Evolutionary conservation across 2,888 invertebrate genomes (phyloP).

Genomic region (Campopleginae sp.): DNA sequence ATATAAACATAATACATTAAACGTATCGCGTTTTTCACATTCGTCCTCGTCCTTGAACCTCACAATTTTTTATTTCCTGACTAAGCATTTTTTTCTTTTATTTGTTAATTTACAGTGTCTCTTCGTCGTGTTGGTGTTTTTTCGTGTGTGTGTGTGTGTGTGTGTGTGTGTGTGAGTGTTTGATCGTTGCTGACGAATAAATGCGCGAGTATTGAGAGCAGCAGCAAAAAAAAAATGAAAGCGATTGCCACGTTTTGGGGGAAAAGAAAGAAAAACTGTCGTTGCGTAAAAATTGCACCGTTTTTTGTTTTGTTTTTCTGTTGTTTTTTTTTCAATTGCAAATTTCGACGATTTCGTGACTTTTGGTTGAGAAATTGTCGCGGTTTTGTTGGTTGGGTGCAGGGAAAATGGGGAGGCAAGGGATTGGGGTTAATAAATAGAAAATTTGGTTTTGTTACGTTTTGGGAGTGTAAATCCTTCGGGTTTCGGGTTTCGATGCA

Average conservation of each 20-base stretch:
- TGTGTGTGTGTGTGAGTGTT: constrained; percentile 32
- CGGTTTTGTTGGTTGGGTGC: too few relatives aligned
- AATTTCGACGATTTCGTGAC: too few relatives aligned
- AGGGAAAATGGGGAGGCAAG: neutral
- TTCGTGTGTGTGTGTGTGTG: neutral
- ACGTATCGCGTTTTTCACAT: constrained; percentile 64
- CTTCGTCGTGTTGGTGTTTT: too few relatives aligned
- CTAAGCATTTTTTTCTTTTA: constrained; percentile 62
- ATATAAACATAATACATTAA: constrained; percentile 80
- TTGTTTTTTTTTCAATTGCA: too few relatives aligned
- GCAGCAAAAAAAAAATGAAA: constrained; percentile 46
- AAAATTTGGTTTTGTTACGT: neutral
- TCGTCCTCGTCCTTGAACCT: constrained; percentile 38
- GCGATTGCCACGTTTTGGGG: constrained; percentile 68
- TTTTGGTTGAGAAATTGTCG: too few relatives aligned
- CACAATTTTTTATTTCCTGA: constrained; percentile 56
- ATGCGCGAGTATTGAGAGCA: constrained; percentile 32
- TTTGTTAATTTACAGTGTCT: constrained; percentile 66
- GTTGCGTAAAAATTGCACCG: neutral
- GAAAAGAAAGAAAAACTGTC: constrained; percentile 51
- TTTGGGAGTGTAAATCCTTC: constrained; percentile 62
- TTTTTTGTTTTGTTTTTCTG: too few relatives aligned
- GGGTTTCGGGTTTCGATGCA: constrained; percentile 76
- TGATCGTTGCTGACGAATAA: constrained; percentile 62
- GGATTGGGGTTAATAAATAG: neutral